These are phyloP conservation scores for Rhizomys pruinosus DNA, from an alignment of 2,113 vertebrate genomes.

Conservation along the genomic window DNA sequence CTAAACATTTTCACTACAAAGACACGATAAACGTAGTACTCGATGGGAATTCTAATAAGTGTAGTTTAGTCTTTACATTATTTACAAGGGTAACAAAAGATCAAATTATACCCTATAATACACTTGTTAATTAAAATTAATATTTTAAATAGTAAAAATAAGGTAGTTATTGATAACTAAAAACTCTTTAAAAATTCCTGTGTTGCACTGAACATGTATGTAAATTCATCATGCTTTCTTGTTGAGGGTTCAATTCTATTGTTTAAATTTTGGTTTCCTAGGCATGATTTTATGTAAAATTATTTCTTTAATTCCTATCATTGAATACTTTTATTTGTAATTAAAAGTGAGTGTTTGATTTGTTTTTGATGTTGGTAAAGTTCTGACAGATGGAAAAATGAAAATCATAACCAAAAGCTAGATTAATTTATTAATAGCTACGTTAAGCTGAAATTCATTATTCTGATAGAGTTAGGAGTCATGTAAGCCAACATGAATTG, in stretches of 20 bases:
- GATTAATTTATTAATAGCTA: slow-evolving; percentile 59
- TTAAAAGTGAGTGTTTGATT: slow-evolving; percentile 53
- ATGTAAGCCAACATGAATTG: slow-evolving; percentile 25
- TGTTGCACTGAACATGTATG: not conserved
- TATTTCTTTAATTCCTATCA: slow-evolving; percentile 46
- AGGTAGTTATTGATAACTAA: not conserved
- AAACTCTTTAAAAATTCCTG: not conserved
- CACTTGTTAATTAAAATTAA: not conserved
- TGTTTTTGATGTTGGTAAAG: slow-evolving; percentile 60
- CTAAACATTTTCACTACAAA: not conserved
- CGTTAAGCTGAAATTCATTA: slow-evolving; percentile 48
- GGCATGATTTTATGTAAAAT: slow-evolving; percentile 18
- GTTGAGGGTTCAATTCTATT: not conserved
- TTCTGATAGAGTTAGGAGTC: slow-evolving; percentile 40
- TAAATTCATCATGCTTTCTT: slow-evolving; percentile 19
- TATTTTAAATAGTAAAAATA: not conserved
- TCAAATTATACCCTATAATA: not conserved
- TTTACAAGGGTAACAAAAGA: not conserved
- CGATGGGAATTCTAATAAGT: not conserved
- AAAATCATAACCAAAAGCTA: slow-evolving; percentile 65
- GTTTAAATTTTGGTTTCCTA: slow-evolving; percentile 56
- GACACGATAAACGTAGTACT: not conserved
- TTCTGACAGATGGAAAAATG: slow-evolving; percentile 62
- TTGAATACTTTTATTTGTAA: slow-evolving; percentile 50
- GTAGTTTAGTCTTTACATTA: not conserved